A percentile compares a stretch with the other conserved stretches of the same genome.
Evolutionary conservation across 1,140 invertebrate genomes (phyloP).

Genomic region (Homarus americanus): DNA sequence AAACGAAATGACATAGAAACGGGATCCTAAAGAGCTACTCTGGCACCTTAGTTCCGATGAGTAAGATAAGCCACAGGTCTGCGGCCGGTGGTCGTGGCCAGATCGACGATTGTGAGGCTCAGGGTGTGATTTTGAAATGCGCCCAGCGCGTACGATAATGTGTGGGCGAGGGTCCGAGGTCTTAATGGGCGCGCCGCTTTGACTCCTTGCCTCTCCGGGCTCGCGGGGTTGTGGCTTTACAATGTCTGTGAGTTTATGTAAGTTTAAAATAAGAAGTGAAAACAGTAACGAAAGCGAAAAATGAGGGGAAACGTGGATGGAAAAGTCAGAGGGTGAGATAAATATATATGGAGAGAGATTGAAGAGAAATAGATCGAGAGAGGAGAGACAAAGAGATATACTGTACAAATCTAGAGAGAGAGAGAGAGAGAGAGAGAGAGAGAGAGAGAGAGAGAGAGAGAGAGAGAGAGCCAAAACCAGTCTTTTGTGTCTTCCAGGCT

Average conservation of each 20-base stretch:
- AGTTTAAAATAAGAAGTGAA: no score
- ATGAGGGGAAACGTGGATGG: no score
- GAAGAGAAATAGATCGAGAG: no score
- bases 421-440: no score
- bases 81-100: slow-evolving; percentile 32
- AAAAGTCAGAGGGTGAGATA: no score
- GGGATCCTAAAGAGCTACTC: slow-evolving; percentile 45
- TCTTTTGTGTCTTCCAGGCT: no score
- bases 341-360: no score
- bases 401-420: no score
- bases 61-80: slow-evolving; percentile 44
- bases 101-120: slow-evolving; percentile 26
- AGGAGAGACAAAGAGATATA: no score
- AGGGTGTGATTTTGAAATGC: slow-evolving; percentile 26
- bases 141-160: slow-evolving; percentile 6
- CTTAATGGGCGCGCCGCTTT: not conserved
- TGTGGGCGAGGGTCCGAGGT: not conserved
- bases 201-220: not conserved
- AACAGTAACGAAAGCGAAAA: no score
- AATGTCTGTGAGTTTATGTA: not conserved
- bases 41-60: slow-evolving; percentile 53
- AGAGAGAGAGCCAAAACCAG: no score
- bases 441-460: no score
- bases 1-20: slow-evolving; percentile 55
- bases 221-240: not conserved